Percentiles rank a stretch among this genome's conserved stretches.
These are phyloP conservation scores for Stictocephala bisonia DNA, from an alignment of 2,888 invertebrate genomes.

Conservation along the genomic window DNA sequence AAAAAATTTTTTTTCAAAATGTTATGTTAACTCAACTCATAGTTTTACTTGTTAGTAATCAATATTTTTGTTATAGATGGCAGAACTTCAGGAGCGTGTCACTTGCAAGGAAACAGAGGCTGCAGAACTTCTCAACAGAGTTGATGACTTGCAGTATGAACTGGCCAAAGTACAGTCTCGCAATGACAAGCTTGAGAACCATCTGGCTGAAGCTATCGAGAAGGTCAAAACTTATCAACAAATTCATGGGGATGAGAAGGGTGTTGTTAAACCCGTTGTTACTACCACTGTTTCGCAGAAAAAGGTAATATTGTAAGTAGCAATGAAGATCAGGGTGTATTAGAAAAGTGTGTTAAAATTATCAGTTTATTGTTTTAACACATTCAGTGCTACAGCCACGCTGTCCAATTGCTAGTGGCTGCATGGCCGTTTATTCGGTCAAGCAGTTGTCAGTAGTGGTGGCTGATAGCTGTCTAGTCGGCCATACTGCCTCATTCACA, in stretches of 20 bases:
- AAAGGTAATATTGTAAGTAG: conserved; percentile 63
- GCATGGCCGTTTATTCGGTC: no score
- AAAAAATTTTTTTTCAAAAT: background rate
- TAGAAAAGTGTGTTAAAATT: background rate
- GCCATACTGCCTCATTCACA: no score
- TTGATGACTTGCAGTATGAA: conserved; percentile 96
- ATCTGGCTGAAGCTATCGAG: conserved; percentile 91
- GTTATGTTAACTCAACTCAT: background rate
- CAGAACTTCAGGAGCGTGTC: conserved; percentile 87
- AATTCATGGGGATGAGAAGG: conserved; percentile 78
- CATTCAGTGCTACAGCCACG: no score
- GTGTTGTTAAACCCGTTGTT: conserved; percentile 65
- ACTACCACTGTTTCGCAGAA: conserved; percentile 70
- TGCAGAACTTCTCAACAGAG: conserved; percentile 94
- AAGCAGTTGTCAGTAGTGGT: no score
- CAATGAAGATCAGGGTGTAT: background rate
- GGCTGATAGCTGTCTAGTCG: no score
- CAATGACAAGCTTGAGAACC: conserved; percentile 93
- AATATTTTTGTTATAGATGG: conserved; percentile 69
- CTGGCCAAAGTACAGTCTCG: conserved; percentile 86
- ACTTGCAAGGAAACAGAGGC: conserved; percentile 94
- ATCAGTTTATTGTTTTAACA: no score
- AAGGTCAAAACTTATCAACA: conserved; percentile 88
- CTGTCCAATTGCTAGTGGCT: no score
- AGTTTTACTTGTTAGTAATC: background rate